A percentile compares a stretch with the other conserved stretches of the same genome.
Conservation (phyloP, 2,888 invertebrate genomes). For the Orgyia antiqua region DNA sequence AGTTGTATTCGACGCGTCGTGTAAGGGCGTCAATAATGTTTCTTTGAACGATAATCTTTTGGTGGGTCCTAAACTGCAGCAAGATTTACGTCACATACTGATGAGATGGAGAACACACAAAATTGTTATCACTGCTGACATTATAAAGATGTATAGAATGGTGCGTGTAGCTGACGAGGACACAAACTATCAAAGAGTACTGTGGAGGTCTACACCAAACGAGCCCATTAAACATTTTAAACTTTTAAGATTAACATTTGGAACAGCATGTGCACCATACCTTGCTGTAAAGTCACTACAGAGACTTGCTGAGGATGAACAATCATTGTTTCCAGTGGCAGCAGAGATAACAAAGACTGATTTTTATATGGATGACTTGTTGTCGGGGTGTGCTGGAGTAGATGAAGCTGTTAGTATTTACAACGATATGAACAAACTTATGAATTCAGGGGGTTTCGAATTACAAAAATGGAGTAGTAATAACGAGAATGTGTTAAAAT, state of each 20-base stretch:
- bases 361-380: constrained; percentile 4
- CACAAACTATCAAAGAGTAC: neutral
- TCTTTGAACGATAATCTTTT: constrained; percentile 8
- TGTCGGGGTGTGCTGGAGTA: constrained; percentile 1
- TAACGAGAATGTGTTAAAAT: neutral
- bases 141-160: neutral
- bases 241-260: constrained; percentile 14
- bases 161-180: neutral
- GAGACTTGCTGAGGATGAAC: constrained; percentile 8
- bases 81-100: constrained; percentile 5
- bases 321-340: constrained; percentile 4
- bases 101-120: constrained; percentile 5
- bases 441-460: neutral
- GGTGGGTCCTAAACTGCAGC: constrained; percentile 7
- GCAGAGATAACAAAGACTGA: constrained; percentile 1
- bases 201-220: constrained; percentile 2
- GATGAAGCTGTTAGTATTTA: neutral
- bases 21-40: constrained; percentile 2
- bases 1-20: constrained; percentile 8
- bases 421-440: neutral
- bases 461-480: constrained; percentile 3
- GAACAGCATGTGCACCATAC: constrained; percentile 16
- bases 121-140: neutral
- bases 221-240: constrained; percentile 6
- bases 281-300: constrained; percentile 4